Evolutionary conservation across 2,113 vertebrate species (phyloP).

Genomic region (Paramormyrops kingsleyae): DNA sequence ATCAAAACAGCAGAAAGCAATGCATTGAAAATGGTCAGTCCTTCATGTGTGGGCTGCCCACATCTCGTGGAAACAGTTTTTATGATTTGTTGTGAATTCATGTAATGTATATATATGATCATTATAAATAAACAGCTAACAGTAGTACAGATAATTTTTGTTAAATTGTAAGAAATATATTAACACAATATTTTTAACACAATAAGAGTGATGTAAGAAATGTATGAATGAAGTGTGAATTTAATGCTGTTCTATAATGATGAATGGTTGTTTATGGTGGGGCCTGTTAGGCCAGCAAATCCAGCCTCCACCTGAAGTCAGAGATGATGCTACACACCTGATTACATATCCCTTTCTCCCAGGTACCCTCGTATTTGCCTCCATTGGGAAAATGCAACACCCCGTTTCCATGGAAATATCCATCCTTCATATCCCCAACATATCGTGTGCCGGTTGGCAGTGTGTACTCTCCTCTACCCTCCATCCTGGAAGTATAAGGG

Average conservation of each 20-base stretch:
- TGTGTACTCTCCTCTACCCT: conserved; percentile 72
- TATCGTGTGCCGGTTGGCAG: conserved; percentile 75
- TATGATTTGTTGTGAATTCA: background rate
- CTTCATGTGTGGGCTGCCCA: background rate
- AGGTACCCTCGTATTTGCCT: conserved; percentile 69
- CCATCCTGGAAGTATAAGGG: conserved; percentile 66
- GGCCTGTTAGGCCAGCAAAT: background rate
- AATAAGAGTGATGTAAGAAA: background rate
- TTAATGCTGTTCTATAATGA: background rate
- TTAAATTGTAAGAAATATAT: background rate
- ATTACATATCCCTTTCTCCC: conserved; percentile 70
- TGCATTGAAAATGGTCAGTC: background rate
- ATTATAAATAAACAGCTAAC: background rate
- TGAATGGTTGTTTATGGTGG: background rate
- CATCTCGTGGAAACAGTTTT: background rate
- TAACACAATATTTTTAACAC: background rate
- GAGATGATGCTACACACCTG: conserved; percentile 54
- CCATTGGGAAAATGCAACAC: conserved; percentile 70
- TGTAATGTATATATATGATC: conserved; percentile 17
- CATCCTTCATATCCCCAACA: conserved; percentile 75
- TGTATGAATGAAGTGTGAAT: background rate
- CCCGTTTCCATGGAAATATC: conserved; percentile 82
- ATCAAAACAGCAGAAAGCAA: background rate
- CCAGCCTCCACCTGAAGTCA: background rate
- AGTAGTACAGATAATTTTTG: background rate